Evolutionary conservation across 2,113 vertebrate genomes (phyloP).

Genomic region (Toxotes chatareus): DNA sequence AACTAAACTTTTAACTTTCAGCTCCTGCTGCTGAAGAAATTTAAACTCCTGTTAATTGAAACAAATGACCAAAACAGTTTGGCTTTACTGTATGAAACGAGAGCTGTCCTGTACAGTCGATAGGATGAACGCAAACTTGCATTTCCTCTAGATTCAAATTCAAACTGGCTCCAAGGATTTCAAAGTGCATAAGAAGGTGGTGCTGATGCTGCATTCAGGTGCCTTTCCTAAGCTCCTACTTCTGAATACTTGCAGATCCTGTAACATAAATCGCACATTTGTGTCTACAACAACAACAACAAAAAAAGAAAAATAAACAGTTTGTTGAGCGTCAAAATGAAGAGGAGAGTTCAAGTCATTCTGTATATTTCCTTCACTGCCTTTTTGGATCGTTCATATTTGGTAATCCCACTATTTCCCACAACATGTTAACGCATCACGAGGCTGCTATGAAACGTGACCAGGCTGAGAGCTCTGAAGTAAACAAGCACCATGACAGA

Average conservation of each 20-base stretch:
- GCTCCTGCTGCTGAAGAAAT: too few species aligned
- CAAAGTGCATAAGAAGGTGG: slow-evolving; percentile 35
- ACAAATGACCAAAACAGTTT: neutral
- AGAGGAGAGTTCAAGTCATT: neutral
- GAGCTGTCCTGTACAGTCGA: slow-evolving; percentile 1
- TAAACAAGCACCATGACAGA: slow-evolving; percentile 76
- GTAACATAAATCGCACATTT: neutral
- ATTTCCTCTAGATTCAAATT: slow-evolving; percentile 55
- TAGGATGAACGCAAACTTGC: neutral
- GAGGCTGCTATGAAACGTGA: slow-evolving; percentile 71
- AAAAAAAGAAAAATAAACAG: neutral
- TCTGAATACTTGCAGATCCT: neutral
- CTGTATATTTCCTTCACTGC: neutral
- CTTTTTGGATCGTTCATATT: neutral
- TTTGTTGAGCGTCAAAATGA: neutral
- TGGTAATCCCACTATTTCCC: slow-evolving; percentile 16
- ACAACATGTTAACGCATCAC: slow-evolving; percentile 53
- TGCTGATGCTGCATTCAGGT: slow-evolving; percentile 41
- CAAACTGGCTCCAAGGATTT: slow-evolving; percentile 42
- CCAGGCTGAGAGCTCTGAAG: slow-evolving; percentile 64
- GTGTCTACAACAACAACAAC: neutral
- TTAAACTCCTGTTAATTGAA: neutral
- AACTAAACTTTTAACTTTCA: neutral
- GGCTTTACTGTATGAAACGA: neutral
- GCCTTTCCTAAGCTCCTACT: slow-evolving; percentile 11